Percentiles rank a stretch among this genome's conserved stretches.
phyloP scores from a whole-genome alignment of 2,113 vertebrate species.

The Onychostruthus taczanowskii region DNA sequence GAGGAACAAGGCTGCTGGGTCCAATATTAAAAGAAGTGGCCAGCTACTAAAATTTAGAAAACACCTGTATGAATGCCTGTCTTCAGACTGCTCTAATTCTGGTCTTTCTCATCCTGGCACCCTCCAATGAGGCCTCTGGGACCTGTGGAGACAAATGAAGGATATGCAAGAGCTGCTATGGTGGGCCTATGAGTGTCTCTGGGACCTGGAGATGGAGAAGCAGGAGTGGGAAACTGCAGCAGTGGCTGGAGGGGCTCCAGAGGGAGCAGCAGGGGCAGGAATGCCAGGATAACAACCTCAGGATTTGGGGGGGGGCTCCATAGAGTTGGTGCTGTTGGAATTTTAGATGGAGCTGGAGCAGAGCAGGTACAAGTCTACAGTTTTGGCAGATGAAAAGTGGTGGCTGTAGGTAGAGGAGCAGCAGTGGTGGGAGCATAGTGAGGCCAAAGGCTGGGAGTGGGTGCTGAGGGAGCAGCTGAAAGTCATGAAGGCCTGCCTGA shows the following conservation, averaged over 20 bases:
- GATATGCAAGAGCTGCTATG: neutral
- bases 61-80: neutral
- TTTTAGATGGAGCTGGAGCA: neutral
- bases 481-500: neutral
- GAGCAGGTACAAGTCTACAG: rapidly evolving
- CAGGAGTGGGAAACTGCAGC: rapidly evolving
- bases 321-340: neutral
- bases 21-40: neutral
- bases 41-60: neutral
- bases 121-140: rapidly evolving
- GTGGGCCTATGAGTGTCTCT: rapidly evolving
- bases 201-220: neutral
- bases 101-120: neutral
- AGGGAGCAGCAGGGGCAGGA: neutral
- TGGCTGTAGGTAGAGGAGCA: neutral
- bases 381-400: neutral
- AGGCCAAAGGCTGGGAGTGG: too few species aligned
- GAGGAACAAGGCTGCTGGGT: rapidly evolving
- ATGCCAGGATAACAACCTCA: neutral
- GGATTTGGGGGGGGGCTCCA: neutral
- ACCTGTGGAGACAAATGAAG: rapidly evolving
- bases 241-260: neutral
- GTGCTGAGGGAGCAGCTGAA: neutral
- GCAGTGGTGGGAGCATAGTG: neutral
- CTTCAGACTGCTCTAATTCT: neutral